phyloP scores from a whole-genome alignment of 2,888 invertebrate genomes.

The Holacanthella duospinosa region DNA sequence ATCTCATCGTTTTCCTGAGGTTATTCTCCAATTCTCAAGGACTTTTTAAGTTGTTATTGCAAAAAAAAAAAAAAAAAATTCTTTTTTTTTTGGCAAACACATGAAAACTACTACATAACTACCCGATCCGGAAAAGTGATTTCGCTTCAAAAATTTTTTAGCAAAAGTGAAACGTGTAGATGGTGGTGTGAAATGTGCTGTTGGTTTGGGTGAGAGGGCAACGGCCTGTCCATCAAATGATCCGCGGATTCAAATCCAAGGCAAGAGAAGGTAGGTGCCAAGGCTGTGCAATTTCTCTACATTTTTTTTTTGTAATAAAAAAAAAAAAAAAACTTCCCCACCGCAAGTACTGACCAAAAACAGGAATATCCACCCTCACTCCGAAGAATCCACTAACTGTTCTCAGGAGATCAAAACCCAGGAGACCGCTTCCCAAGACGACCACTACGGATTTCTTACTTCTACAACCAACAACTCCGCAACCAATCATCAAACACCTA shows the following conservation, averaged over 20 bases:
- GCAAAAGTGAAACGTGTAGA: too few species aligned
- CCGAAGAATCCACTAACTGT: neutral
- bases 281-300: neutral
- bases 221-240: slow-evolving; percentile 16
- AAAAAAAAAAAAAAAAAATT: too few species aligned
- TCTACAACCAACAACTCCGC: too few species aligned
- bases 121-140: too few species aligned
- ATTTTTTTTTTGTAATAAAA: neutral
- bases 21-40: too few species aligned
- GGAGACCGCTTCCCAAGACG: neutral
- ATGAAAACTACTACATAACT: too few species aligned
- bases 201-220: slow-evolving; percentile 21
- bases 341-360: neutral
- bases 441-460: neutral
- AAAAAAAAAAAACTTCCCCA: neutral
- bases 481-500: too few species aligned
- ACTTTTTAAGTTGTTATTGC: too few species aligned
- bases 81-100: too few species aligned
- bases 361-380: neutral
- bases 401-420: neutral
- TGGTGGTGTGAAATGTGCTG: too few species aligned
- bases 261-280: neutral
- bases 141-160: too few species aligned
- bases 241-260: neutral
- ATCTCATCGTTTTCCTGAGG: too few species aligned